Evolutionary conservation across 1,140 invertebrate genomes (phyloP), one percentile per base, ranked within the genome.

Genomic region (Lasioglossum baleicum): DNA sequence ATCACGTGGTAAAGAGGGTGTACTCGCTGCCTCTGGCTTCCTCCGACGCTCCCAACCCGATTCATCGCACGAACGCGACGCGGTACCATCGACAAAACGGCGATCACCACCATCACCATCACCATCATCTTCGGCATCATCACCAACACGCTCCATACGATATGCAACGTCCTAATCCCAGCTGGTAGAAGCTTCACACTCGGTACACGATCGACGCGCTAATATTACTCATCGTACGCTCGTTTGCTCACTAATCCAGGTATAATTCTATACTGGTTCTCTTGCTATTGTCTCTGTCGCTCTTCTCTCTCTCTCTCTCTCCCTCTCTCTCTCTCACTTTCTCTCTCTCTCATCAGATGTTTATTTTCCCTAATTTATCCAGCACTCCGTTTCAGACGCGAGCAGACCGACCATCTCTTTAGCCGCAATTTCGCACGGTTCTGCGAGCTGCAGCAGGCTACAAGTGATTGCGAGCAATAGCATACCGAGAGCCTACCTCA

Each of bases 11-110:
- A 87, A 90, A 94, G 93, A 93, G 93, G 91, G 93, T 94, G 89
- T 94, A 94, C 91, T 93, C 93, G 91, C 92, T 94, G 89, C 93
- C 93, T 90, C 88, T 93, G 92, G 91, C 91, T 88, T 91, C 91
- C 88, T 90, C 90, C 81, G 88, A 88, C 87, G 90, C 90, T 86
- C 87, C 78, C 89, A 92, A 92, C 88, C 92, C 91, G 84, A 93
- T 92, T 90, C 91, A 93, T 88, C 91, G 89, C 79, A 90, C 90
- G 88, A 92, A 90, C 89, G 89, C 90, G 88, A 90, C 90, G 88
- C 91, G 89, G 84, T 91, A 91, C 86, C 91, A 93, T 89, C 89
- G 88, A 86, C 88, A 92, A 84, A 87, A 89, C 80, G 89, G 87
- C 87, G 87, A 92, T 82, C 90, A 92, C 87, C 91, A 91, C 73